Base-by-base conservation (phyloP, 2,113 vertebrate species). In the Apteryx mantelli region DNA sequence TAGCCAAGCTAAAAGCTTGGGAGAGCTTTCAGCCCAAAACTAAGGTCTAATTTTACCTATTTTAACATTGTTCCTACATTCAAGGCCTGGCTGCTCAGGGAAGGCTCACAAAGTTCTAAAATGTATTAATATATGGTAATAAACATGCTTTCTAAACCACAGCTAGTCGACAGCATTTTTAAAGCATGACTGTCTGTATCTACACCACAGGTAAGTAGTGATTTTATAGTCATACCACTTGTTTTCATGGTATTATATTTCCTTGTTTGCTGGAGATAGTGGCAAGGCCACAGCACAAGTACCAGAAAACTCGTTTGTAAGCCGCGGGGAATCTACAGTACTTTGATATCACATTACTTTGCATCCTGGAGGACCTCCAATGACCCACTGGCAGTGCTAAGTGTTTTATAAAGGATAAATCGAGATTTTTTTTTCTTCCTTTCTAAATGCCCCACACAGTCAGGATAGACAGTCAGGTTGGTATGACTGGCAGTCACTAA, bases 311-410 rank as follows among this genome's bases (percentile, higher is more conserved):
- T 7, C 1, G 9, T 86, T 52, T 86, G 40, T 48, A 76, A 69
- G 14, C 38, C 2, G 2, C 53, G 28, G 28, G n/a, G n/a, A 84
- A 18, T 17, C 52, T 34, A 56, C 0, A 1, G 24, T 32, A 26
- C n/a, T 10, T 64, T 69, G 28, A 63, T 82, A 58, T 10, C 34
- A 34, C 32, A 69, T 19, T 7, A 93, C 1, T 3, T 3, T 1
- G 0, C 0, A 0, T 74, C 30, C 69, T 25, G 36, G 61, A 77
- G 44, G 34, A 77, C 6, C 11, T 75, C 46, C 82, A 64, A 63
- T 55, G 68, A 88, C 16, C 60, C 1, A 0, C 3, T 53, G 60
- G 13, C 34, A 52, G 53, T 0, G 2, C 30, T 69, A 30, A 4
- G 4, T 42, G 18, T 42, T 89, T 75, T 63, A n/a, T 32, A 12